Evolutionary conservation across 2,113 vertebrate species (phyloP).

Genomic region (Diadophis punctatus): DNA sequence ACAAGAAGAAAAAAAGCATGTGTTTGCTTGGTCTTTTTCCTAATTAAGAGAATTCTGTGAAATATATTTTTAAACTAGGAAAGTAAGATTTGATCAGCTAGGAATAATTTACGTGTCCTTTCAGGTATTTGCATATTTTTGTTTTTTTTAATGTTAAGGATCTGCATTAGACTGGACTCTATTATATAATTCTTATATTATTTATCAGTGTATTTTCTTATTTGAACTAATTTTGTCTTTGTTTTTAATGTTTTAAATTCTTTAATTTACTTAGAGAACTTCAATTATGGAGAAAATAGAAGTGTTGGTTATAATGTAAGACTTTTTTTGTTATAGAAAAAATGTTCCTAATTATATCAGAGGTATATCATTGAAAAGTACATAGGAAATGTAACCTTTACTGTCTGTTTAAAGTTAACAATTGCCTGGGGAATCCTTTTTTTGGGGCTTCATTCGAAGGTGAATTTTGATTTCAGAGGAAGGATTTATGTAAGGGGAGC

Average conservation of each 20-base stretch:
- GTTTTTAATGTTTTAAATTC: not conserved
- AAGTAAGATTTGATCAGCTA: not conserved
- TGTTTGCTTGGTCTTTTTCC: not conserved
- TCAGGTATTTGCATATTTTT: not conserved
- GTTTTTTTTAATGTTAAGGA: slow-evolving; percentile 12
- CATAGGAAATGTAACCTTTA: not conserved
- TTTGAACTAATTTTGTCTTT: not conserved
- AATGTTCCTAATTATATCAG: not conserved
- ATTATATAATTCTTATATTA: not conserved
- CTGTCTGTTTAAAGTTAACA: not conserved
- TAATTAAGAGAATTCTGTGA: not conserved
- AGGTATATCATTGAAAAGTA: not conserved
- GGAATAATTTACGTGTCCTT: not conserved
- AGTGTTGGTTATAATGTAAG: not conserved
- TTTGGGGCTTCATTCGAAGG: not conserved
- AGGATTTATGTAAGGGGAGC: not conserved
- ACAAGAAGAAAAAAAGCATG: not conserved
- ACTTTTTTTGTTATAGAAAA: not conserved
- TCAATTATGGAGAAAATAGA: not conserved
- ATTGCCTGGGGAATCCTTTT: not conserved
- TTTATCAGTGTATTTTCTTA: not conserved
- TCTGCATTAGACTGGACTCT: not conserved
- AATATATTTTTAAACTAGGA: not conserved
- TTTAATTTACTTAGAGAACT: not conserved
- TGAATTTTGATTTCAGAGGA: not conserved